Conservation (phyloP, 2,797 vertebrate species). For the Odontamblyopus rebecca region DNA sequence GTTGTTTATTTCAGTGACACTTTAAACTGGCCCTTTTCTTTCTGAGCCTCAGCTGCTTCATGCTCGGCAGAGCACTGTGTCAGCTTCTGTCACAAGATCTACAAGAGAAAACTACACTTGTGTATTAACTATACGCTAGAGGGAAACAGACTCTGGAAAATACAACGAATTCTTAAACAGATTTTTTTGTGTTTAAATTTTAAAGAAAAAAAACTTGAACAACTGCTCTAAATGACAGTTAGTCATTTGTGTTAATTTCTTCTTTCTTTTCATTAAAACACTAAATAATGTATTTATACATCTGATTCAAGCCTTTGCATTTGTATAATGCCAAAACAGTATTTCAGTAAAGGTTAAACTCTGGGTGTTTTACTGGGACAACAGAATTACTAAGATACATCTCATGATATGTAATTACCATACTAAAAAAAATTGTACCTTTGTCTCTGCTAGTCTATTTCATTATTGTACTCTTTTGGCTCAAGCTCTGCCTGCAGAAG, state of each 20-base stretch:
- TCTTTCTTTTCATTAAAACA: neutral
- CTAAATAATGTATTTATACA: neutral
- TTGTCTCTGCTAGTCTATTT: conserved; percentile 7
- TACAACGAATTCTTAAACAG: conserved; percentile 1
- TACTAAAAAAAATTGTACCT: neutral
- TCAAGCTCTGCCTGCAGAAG: conserved; percentile 20
- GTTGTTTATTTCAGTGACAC: conserved; percentile 34
- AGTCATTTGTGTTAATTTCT: neutral
- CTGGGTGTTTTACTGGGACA: neutral
- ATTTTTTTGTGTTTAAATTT: neutral
- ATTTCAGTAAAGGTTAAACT: neutral
- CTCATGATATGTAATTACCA: neutral
- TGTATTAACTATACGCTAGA: conserved; percentile 48
- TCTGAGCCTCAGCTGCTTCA: conserved; percentile 41
- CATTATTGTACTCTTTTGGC: conserved; percentile 22
- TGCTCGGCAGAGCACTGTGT: conserved; percentile 55
- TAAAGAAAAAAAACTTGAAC: neutral
- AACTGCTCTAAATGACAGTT: too few relatives aligned
- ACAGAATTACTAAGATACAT: neutral
- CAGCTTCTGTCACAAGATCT: conserved; percentile 56
- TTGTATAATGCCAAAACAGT: neutral
- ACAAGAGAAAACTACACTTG: conserved; percentile 47
- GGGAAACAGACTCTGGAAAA: conserved; percentile 1
- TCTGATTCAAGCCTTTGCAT: neutral
- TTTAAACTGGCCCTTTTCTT: conserved; percentile 25